phyloP scores from a whole-genome alignment of 2,113 vertebrate genomes.

The Sturnus vulgaris region DNA sequence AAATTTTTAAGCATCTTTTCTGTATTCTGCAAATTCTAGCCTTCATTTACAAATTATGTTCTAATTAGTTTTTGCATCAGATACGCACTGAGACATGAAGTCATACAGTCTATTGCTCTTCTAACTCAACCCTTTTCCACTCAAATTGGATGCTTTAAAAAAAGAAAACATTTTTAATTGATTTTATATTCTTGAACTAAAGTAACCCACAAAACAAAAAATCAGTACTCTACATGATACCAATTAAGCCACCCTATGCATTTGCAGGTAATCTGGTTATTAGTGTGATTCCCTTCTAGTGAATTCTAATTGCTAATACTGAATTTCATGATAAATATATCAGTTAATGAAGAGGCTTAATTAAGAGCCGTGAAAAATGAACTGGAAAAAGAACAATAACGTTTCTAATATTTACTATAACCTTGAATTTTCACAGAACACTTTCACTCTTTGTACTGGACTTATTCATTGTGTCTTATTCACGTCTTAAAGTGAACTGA shows the following conservation, averaged over 20 bases:
- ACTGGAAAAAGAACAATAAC: not conserved
- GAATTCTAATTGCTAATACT: not conserved
- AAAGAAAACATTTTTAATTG: not conserved
- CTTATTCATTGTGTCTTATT: not conserved
- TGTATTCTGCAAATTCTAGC: not conserved
- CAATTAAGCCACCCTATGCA: not conserved
- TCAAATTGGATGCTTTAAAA: not conserved
- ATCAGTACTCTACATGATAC: not conserved
- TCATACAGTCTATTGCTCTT: not conserved
- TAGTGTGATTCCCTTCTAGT: not conserved
- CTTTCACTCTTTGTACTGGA: not conserved
- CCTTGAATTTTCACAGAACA: not conserved
- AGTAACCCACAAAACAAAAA: not conserved
- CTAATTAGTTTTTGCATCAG: not conserved
- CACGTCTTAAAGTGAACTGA: not conserved
- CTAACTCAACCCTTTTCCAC: not conserved
- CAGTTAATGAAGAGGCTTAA: not conserved
- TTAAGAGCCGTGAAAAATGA: not conserved
- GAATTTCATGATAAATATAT: not conserved
- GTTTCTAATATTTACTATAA: not conserved
- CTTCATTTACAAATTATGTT: not conserved
- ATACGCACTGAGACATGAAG: not conserved
- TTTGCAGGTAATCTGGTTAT: not conserved
- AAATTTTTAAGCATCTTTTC: not conserved
- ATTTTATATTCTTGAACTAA: not conserved